These are phyloP conservation scores for Electrophaes corylata DNA, from an alignment of 2,888 invertebrate species.

Conservation along the genomic window DNA sequence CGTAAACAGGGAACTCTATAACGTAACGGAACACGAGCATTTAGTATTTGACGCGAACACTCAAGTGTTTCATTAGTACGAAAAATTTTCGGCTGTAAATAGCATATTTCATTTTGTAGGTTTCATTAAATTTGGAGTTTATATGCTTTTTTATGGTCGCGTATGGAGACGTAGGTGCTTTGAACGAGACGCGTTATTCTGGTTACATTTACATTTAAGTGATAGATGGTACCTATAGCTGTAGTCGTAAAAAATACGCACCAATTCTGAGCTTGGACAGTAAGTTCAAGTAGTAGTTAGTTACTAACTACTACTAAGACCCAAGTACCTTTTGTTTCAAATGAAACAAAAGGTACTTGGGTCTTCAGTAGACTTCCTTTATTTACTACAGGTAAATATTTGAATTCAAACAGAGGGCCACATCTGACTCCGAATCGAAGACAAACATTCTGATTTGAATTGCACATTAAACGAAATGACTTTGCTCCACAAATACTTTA, in stretches of 20 bases:
- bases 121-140: slow-evolving; percentile 35
- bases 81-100: slow-evolving; percentile 34
- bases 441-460: slow-evolving; percentile 32
- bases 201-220: not conserved
- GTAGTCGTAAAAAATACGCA: slow-evolving; percentile 5
- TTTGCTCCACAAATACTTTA: no score
- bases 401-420: slow-evolving; percentile 37
- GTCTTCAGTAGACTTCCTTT: slow-evolving; percentile 29
- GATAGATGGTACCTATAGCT: not conserved
- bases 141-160: slow-evolving; percentile 32
- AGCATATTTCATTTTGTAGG: slow-evolving; percentile 35
- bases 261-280: not conserved
- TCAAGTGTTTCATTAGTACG: slow-evolving; percentile 32
- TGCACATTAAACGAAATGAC: slow-evolving; percentile 10
- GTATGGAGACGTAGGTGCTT: slow-evolving; percentile 28
- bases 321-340: no score
- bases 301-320: no score
- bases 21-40: slow-evolving; percentile 53
- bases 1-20: slow-evolving; percentile 61
- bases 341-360: slow-evolving; percentile 2
- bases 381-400: slow-evolving; percentile 40
- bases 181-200: slow-evolving; percentile 19
- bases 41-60: slow-evolving; percentile 42
- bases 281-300: no score
- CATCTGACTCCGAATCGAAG: slow-evolving; percentile 29